phyloP scores from a whole-genome alignment of 2,113 vertebrate genomes.

The Ibidorhyncha struthersii region DNA sequence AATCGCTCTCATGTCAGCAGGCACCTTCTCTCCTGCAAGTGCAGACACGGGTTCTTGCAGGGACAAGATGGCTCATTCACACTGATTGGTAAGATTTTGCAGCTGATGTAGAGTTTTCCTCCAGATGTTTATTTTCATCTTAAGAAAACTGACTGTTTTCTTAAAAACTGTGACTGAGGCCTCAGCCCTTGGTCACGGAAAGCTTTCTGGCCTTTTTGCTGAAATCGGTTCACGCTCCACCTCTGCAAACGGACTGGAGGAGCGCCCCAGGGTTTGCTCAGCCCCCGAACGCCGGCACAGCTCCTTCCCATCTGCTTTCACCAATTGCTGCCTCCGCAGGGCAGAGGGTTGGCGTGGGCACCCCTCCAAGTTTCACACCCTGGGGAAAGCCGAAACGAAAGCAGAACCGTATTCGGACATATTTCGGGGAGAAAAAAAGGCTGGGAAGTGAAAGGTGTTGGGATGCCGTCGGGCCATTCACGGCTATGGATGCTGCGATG shows the following conservation, averaged over 20 bases:
- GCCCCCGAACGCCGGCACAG: background rate
- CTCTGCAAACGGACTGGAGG: background rate
- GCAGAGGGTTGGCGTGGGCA: too few species aligned
- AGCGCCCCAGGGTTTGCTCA: background rate
- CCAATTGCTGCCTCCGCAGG: background rate
- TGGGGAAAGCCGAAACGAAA: background rate
- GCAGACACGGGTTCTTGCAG: background rate
- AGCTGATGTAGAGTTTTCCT: background rate
- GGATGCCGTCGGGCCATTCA: rapidly evolving
- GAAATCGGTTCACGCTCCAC: rapidly evolving
- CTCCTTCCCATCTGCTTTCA: background rate
- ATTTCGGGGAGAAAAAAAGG: background rate
- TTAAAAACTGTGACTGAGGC: too few species aligned
- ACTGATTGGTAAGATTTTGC: background rate
- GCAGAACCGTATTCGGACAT: background rate
- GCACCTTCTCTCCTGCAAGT: background rate
- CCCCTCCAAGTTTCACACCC: too few species aligned
- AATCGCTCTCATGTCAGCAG: rapidly evolving
- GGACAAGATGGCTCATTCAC: background rate
- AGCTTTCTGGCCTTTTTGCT: background rate
- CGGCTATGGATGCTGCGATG: rapidly evolving
- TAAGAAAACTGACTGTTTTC: background rate
- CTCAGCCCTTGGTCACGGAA: background rate
- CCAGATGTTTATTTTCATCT: background rate
- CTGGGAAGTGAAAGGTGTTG: background rate